Percentiles rank a stretch among this genome's conserved stretches.
These are phyloP conservation scores for Oreonectes daqikongensis DNA, from an alignment of 2,797 vertebrate species.

Conservation along the genomic window DNA sequence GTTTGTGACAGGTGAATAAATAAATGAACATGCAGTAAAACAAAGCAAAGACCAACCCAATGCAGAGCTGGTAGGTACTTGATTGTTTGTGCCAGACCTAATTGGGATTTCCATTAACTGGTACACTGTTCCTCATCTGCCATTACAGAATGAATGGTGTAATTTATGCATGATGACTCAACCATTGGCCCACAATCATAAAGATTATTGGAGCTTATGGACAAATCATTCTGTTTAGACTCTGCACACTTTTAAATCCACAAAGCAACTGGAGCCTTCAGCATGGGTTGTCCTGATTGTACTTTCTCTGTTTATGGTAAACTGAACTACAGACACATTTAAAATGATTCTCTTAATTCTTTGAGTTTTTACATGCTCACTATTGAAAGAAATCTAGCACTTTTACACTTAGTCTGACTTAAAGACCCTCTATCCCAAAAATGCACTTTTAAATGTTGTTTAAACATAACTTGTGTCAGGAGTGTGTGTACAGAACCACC, in stretches of 20 bases:
- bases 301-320: neutral
- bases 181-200: neutral
- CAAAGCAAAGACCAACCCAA: conserved; percentile 4
- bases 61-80: neutral
- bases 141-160: neutral
- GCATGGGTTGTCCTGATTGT: neutral
- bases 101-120: neutral
- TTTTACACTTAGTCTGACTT: no score
- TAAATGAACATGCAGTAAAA: conserved; percentile 16
- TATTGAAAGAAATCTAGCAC: conserved; percentile 13
- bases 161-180: neutral
- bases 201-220: neutral
- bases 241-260: neutral
- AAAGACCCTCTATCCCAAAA: no score
- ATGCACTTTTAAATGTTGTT: no score
- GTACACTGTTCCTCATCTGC: neutral
- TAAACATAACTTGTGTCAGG: no score
- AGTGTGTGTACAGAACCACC: no score
- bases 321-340: neutral
- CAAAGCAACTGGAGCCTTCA: neutral
- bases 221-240: neutral
- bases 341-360: conserved; percentile 8
- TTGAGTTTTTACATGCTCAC: neutral
- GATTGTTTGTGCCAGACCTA: conserved; percentile 2
- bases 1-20: conserved; percentile 30